These are phyloP conservation scores for Takifugu flavidus DNA, from an alignment of 2,113 vertebrate genomes.

Conservation along the genomic window DNA sequence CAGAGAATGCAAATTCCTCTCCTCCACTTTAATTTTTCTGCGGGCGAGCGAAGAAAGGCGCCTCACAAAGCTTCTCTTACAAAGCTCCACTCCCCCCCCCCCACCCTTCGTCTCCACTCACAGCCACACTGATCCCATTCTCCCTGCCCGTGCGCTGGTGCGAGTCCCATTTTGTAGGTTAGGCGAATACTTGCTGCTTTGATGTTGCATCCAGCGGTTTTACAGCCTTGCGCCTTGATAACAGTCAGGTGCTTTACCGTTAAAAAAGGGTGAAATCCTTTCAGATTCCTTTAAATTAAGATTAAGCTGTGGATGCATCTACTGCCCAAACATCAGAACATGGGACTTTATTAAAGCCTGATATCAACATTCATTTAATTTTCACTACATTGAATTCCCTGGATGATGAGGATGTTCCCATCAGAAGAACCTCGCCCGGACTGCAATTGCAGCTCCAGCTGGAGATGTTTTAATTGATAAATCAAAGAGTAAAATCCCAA, in stretches of 20 bases:
- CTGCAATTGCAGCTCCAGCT: no score
- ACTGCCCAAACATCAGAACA: not conserved
- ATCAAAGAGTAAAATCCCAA: no score
- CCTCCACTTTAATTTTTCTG: conserved; percentile 50
- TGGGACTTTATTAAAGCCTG: conserved; percentile 3
- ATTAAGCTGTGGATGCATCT: conserved; percentile 19
- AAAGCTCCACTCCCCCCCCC: conserved; percentile 39
- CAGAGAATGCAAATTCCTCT: conserved; percentile 47
- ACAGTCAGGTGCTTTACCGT: conserved; percentile 26
- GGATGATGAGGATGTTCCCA: no score
- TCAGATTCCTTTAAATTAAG: conserved; percentile 9
- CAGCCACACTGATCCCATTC: conserved; percentile 59
- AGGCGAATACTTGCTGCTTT: conserved; percentile 41
- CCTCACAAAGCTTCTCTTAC: conserved; percentile 36
- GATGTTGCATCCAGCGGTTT: conserved; percentile 50
- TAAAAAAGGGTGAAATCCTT: conserved; percentile 33
- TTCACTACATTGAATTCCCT: no score
- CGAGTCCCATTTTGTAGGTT: conserved; percentile 39
- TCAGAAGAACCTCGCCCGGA: no score
- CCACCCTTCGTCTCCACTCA: not conserved
- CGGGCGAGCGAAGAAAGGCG: conserved; percentile 44
- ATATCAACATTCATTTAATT: not conserved
- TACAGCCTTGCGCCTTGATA: conserved; percentile 20
- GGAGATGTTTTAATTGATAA: no score
- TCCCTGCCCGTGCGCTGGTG: conserved; percentile 48